Base-by-base conservation (phyloP, 2,888 invertebrate genomes). In the Patella caerulea region DNA sequence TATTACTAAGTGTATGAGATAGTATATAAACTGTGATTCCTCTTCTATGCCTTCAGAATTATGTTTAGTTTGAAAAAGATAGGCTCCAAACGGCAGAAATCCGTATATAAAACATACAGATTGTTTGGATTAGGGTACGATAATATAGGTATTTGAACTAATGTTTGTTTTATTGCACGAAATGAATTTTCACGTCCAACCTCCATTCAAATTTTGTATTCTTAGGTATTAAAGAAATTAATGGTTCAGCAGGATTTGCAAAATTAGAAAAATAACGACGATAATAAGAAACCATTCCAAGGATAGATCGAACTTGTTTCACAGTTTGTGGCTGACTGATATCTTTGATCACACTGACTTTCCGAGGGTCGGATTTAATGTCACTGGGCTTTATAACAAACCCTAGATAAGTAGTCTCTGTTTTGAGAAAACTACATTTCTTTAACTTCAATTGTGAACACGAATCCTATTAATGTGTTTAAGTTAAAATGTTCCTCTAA, bases 91-190 rank as follows among this genome's bases (percentile, higher is more conserved):
- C 53, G 29, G 72, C n/a, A 71, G 7, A 19, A 59, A 19, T 24
- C 24, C 24, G 24, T 24, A 24, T 24, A 19, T 59, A 59, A 7
- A 19, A 3, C 53, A 17, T 75, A 75, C 2, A 54, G 75, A 15
- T 70, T 71, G 55, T 45, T 70, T 0, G 55, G 75, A 15, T 75
- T 54, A 14, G 71, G 75, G 15, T 71, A 80, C 3, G 75, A 55
- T 17, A 79, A 45, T 2, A 73, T 5, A 24, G 71, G 78, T 0
- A 79, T 74, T 15, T 65, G 59, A 0, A 75, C 74, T n/a, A 82
- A 45, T 45, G 54, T 24, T 0, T 79, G 52, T 24, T 82, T 82
- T n/a, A 71, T 24, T 3, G 17, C 52, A 2, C n/a, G 17, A 3
- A 71, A 75, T 0, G 70, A 53, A 3, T 19, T 5, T 19, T 70